Conservation (phyloP, 2,797 vertebrate genomes). For the Acanthurus lineatus region DNA sequence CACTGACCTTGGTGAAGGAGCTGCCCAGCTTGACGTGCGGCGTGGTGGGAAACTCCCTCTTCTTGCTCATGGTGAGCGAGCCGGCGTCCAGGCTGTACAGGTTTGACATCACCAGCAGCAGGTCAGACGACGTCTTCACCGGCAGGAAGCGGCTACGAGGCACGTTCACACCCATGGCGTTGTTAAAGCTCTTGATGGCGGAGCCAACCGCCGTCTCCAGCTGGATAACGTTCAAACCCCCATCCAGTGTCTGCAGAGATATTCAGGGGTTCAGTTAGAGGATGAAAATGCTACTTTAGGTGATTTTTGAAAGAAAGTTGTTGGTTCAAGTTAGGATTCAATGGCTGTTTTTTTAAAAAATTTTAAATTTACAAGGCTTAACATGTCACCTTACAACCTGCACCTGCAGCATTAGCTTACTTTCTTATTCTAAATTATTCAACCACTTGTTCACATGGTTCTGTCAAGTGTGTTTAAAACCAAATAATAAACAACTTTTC, state of each 20-base stretch:
- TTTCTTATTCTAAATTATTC: too few species aligned
- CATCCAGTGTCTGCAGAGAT: constrained; percentile 90
- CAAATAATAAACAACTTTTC: too few species aligned
- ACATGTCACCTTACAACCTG: too few species aligned
- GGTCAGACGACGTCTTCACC: constrained; percentile 97
- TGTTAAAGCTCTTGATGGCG: constrained; percentile 97
- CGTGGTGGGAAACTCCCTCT: constrained; percentile 94
- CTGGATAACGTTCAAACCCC: constrained; percentile 95
- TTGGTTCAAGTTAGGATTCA: neutral
- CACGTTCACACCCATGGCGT: constrained; percentile 95
- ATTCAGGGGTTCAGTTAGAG: neutral
- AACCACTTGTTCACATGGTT: too few species aligned
- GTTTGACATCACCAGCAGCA: constrained; percentile 98
- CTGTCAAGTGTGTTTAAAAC: too few species aligned
- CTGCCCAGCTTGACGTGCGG: constrained; percentile 97
- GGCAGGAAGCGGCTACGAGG: constrained; percentile 97
- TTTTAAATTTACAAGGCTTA: neutral
- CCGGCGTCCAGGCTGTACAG: constrained; percentile 96
- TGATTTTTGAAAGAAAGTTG: neutral
- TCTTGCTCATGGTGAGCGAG: constrained; percentile 95
- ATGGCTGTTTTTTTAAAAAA: neutral
- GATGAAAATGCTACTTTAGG: neutral
- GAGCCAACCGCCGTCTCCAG: constrained; percentile 98
- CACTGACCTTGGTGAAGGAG: constrained; percentile 95
- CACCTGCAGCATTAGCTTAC: too few species aligned